Base-by-base conservation (phyloP, 2,888 invertebrate species). In the Desoria tigrina region DNA sequence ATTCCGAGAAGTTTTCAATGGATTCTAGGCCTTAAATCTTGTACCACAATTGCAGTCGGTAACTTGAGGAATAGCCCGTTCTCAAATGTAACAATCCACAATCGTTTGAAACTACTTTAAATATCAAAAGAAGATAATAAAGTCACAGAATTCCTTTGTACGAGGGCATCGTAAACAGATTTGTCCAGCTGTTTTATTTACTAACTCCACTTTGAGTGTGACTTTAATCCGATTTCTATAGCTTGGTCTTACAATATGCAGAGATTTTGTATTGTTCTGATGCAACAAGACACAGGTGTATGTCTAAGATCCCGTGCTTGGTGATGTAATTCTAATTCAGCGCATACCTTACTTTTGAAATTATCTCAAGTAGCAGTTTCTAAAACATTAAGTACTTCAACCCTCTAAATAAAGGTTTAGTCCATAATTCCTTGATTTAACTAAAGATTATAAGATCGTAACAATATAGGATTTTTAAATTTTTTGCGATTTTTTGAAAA, bases 151-250 rank as follows among this genome's bases (percentile, higher is more conserved):
- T 6, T 21, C 45, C 21, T 45, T 45, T 45, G 45, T 45, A 11
- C 9, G 6, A 21, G 45, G 16, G 4, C 21, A 45, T 21, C 21
- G 6, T n/a, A 45, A 45, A 21, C 21, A 21, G 45, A 45, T 45
- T 16, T 45, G 16, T 45, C 45, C 16, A 16, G 45, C 45, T 45
- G 45, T 16, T 45, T 45, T 45, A 18, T 18, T 9, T 6, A 6
- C 16, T 9, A 18, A 18, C 4, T 45, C 45, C 45, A 6, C 45
- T 45, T 18, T 16, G 16, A 11, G 39, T 16, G 39, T 45, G 45
- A 45, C 45, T 45, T 45, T 45, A 45, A 45, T 45, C 45, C 45
- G 6, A 45, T 45, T 45, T 21, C 45, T 11, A 32, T n/a, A 32
- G 32, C 32, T 32, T 11, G 11, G 11, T 4, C 32, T 7, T 32